Evolutionary conservation across 2,113 vertebrate genomes (phyloP), one percentile per base, ranked within the genome.

Genomic region (Leptobrachium ailaonicum): DNA sequence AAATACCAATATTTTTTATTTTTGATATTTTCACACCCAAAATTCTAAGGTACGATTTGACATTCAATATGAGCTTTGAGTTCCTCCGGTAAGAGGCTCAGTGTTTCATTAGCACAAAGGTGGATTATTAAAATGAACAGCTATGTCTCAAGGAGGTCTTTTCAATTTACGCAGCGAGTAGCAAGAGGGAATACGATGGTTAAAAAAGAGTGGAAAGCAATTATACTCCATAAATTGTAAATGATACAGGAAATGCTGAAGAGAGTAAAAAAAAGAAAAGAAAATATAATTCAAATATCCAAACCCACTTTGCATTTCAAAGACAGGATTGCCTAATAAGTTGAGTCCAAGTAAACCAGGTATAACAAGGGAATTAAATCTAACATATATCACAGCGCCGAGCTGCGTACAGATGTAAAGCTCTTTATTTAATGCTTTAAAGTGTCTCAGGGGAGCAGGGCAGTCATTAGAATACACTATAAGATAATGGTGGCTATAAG

Each of bases 221-320:
- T 79, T 79, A 79, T 43, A 32, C 47, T 66, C 40, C 69, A 79
- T 66, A 66, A 79, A 73, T 32, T 73, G 32, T 71, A 43, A 43
- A 72, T 66, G 60, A 73, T 66, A 70, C 70, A 66, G 47, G 77
- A 73, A 73, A 47, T 72, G 77, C 58, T 5, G 45, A 72, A 63
- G 45, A 73, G 44, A 50, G 47, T 32, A 72, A 41, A 47, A 72
- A 72, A 32, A 32, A 32, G 20, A 32, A 32, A 32, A 32, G 20
- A 32, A 32, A 32, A 32, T 32, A 79, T 72, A 71, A 66, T 54
- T 73, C 60, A 72, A 44, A 66, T n/a, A 54, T 62, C 8, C 42
- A 40, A 50, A 11, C 53, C 20, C 67, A 47, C 66, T 77, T 73
- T 54, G n/a, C 70, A 79, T 79, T 73, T 73, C 70, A 66, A 79